These are phyloP conservation scores for Girardinus metallicus DNA, from an alignment of 2,797 vertebrate species.

Conservation along the genomic window DNA sequence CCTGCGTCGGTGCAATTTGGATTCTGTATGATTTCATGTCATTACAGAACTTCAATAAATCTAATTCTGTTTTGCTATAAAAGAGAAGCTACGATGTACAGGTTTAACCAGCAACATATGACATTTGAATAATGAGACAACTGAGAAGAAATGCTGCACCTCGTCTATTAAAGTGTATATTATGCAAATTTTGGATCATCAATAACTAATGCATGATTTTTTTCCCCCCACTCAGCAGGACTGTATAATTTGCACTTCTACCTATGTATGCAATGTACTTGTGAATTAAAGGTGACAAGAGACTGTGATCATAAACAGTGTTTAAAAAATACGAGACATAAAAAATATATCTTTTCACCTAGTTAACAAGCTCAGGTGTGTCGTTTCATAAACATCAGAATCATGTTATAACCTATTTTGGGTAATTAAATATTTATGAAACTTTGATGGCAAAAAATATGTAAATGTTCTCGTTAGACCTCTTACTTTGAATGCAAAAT, in stretches of 20 bases:
- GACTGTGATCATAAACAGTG: background rate
- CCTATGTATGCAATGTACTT: conserved; percentile 2
- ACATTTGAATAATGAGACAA: background rate
- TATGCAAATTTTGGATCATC: background rate
- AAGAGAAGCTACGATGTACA: background rate
- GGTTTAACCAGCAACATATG: background rate
- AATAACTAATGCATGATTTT: background rate
- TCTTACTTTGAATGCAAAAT: background rate
- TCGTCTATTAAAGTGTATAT: background rate
- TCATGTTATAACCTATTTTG: background rate
- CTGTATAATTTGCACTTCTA: background rate
- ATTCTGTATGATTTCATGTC: background rate
- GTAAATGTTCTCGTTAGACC: background rate
- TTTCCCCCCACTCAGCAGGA: background rate
- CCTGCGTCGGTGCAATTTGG: background rate
- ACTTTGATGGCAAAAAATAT: background rate
- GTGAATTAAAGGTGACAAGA: conserved; percentile 6
- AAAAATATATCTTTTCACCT: background rate
- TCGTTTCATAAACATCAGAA: background rate
- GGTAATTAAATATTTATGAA: background rate
- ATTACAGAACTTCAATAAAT: background rate
- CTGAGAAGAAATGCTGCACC: background rate
- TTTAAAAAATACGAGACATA: conserved; percentile 8
- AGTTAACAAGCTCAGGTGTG: background rate
- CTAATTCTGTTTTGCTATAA: background rate